A percentile compares a stretch with the other conserved stretches of the same genome.
These are phyloP conservation scores for Dichetophora obliterata DNA, from an alignment of 2,888 invertebrate species.

Conservation along the genomic window DNA sequence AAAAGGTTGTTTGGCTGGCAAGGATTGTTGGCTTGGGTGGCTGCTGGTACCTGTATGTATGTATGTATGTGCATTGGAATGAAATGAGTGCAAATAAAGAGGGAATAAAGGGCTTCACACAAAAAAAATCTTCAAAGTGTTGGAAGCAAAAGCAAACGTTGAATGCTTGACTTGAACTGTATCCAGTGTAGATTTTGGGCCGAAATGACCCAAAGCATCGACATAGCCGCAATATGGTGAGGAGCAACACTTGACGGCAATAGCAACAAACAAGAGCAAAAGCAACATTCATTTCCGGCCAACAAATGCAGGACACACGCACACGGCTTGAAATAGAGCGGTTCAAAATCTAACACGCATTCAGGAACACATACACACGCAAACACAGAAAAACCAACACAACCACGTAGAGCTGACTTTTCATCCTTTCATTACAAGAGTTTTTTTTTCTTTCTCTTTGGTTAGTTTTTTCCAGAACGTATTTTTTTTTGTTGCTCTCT, in stretches of 20 bases:
- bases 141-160: slow-evolving; percentile 20
- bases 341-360: neutral
- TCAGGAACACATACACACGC: neutral
- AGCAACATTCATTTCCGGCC: slow-evolving; percentile 25
- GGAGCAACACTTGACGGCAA: neutral
- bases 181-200: neutral
- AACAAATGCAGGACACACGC: neutral
- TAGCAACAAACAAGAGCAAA: neutral
- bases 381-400: neutral
- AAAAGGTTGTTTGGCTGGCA: neutral
- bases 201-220: neutral
- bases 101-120: neutral
- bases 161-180: slow-evolving; percentile 8
- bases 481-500: neutral
- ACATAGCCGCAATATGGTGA: neutral
- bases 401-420: neutral
- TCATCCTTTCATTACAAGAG: neutral
- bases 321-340: neutral
- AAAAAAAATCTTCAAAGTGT: neutral
- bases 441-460: neutral
- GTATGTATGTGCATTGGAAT: no score
- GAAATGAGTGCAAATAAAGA: neutral
- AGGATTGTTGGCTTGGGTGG: neutral
- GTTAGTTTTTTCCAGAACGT: neutral
- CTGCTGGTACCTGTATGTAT: neutral